Percentiles rank a stretch among this genome's conserved stretches.
phyloP scores from a whole-genome alignment of 2,888 invertebrate species.

The Deroplatys truncata region DNA sequence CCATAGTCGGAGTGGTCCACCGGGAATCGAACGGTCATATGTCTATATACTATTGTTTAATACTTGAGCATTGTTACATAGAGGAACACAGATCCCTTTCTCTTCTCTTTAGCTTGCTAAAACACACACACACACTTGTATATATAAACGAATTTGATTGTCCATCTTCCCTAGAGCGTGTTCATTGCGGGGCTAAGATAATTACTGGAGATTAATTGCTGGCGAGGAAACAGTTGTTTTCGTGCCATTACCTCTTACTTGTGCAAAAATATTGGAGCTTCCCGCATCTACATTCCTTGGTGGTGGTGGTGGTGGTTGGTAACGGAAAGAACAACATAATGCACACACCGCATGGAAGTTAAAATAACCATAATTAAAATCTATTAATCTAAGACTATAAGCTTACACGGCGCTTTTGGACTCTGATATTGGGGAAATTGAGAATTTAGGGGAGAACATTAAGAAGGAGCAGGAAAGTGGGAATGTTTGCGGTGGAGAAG shows the following conservation, averaged over 20 bases:
- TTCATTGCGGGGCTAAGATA: not conserved
- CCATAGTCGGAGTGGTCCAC: too few relatives aligned
- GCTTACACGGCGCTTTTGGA: not conserved
- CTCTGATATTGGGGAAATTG: not conserved
- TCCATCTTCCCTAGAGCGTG: not conserved
- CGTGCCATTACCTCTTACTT: not conserved
- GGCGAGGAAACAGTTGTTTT: not conserved
- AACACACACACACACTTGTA: too few relatives aligned
- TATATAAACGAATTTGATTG: not conserved
- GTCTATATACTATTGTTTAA: too few relatives aligned
- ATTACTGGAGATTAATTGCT: not conserved
- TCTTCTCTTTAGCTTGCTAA: too few relatives aligned
- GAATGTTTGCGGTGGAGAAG: not conserved
- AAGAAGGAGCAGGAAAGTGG: not conserved
- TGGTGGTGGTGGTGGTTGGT: too few relatives aligned
- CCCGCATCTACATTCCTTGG: not conserved
- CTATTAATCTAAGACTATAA: constrained; percentile 1
- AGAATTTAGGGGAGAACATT: not conserved
- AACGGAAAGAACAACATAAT: not conserved
- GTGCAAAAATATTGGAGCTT: not conserved
- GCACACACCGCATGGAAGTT: not conserved
- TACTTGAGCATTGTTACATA: too few relatives aligned
- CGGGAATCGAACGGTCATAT: too few relatives aligned
- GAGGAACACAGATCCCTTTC: too few relatives aligned
- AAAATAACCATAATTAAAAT: not conserved